Base-by-base conservation (phyloP, 2,113 vertebrate genomes). In the Pterocles gutturalis region DNA sequence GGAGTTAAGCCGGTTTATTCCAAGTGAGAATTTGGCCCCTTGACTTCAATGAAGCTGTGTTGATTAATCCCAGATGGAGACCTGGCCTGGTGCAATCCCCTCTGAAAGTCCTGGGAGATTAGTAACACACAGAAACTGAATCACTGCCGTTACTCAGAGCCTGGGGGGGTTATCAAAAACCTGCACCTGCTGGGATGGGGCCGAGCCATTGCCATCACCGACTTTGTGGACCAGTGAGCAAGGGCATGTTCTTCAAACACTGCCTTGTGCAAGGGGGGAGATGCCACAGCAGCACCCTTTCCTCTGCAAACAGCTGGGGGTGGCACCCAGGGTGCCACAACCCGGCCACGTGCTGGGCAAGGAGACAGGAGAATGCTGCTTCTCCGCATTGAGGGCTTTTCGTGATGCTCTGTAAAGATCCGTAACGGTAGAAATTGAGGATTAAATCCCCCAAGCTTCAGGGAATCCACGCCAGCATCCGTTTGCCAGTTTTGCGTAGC, bases 11-110 rank as follows among this genome's bases (percentile, higher is more conserved):
- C 0, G 6, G 69, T 92, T 96, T 71, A 95, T 90, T 90, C 94
- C 80, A 34, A 89, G 94, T 87, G 76, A 92, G 93, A 95, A 90
- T 97, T 95, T 76, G 83, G 67, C 60, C 95, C 95, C 69, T 93
- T 92, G 85, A 84, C 85, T 93, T 95, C 79, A 86, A 46, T 64
- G 90, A 88, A 88, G 75, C 46, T 7, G 17, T 51, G 64, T 10
- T 92, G 90, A 94, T 94, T 62, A 75, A 84, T 92, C 86, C 89
- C 90, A 96, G 86, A 57, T 87, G 94, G 77, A 81, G 61, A 86
- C 53, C 80, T 75, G 86, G 75, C 66, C 11, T 55, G 66, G 71
- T 62, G 34, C 67, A 87, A 92, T 46, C 64, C 25, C 49, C 22
- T 89, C 61, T 5, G 11, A 48, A 79, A 79, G 28, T 43, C 76